Conservation (phyloP, 2,113 vertebrate species). For the Lepidothrix coronata region DNA sequence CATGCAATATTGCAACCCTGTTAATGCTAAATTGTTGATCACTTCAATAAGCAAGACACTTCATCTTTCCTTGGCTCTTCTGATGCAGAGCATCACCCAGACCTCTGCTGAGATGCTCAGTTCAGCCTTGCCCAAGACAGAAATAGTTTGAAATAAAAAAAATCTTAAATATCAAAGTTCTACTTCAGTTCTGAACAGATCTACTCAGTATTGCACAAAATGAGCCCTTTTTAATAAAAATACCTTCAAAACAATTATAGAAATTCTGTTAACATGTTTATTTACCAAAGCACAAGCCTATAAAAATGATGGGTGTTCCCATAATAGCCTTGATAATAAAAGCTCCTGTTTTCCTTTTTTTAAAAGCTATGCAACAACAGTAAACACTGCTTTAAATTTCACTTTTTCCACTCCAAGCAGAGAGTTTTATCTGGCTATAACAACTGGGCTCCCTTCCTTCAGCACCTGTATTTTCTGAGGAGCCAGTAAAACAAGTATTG, state of each 20-base stretch:
- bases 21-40: background rate
- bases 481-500: background rate
- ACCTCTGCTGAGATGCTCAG: background rate
- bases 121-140: background rate
- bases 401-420: background rate
- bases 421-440: background rate
- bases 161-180: background rate
- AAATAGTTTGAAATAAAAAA: background rate
- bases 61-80: background rate
- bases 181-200: background rate
- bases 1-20: background rate
- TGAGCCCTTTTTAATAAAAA: background rate
- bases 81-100: background rate
- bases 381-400: background rate
- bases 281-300: background rate
- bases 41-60: background rate
- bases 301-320: background rate
- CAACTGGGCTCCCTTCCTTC: background rate
- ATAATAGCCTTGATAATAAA: background rate
- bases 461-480: conserved; percentile 39
- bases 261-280: background rate
- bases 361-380: background rate
- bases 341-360: background rate
- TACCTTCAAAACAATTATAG: background rate
- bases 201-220: background rate